A percentile compares a stretch with the other conserved stretches of the same genome.
Evolutionary conservation across 2,797 vertebrate species (phyloP).

Genomic region (Falco peregrinus): DNA sequence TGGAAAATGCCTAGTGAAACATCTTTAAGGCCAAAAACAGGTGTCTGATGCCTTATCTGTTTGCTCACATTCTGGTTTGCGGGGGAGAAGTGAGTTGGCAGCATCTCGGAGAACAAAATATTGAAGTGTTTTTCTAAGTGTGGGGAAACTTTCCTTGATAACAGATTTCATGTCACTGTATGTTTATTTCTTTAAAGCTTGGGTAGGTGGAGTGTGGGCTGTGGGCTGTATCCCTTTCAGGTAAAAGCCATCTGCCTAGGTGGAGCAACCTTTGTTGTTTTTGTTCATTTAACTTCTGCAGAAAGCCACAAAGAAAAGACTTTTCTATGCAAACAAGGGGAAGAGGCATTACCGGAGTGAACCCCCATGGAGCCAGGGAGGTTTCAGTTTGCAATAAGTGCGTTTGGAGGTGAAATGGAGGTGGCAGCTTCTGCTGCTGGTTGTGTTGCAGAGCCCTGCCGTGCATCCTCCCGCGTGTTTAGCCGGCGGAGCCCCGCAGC

Average conservation of each 20-base stretch:
- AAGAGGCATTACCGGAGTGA: not conserved
- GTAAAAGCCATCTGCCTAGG: not conserved
- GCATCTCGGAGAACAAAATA: not conserved
- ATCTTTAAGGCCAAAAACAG: not conserved
- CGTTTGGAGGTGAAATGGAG: not conserved
- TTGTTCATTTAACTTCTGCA: slow-evolving; percentile 17
- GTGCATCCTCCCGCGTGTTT: not conserved
- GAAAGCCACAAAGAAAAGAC: slow-evolving; percentile 40
- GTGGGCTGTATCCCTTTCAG: not conserved
- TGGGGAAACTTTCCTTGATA: slow-evolving; percentile 19
- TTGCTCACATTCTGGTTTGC: not conserved
- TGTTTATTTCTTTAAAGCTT: not conserved
- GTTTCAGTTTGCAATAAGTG: not conserved
- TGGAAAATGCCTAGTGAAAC: not conserved
- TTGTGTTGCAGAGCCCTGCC: fast-evolving
- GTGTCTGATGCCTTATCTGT: not conserved
- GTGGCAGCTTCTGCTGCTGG: not conserved
- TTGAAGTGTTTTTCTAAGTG: not conserved
- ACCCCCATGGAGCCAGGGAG: not conserved
- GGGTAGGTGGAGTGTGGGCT: slow-evolving; percentile 6
- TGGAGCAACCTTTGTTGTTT: slow-evolving; percentile 22
- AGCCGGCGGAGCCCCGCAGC: not conserved
- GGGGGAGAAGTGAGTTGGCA: not conserved
- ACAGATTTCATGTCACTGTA: not conserved
- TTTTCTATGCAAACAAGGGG: not conserved